Conservation (phyloP, 2,888 invertebrate species). For the Zhuqinia jingwanae region DNA sequence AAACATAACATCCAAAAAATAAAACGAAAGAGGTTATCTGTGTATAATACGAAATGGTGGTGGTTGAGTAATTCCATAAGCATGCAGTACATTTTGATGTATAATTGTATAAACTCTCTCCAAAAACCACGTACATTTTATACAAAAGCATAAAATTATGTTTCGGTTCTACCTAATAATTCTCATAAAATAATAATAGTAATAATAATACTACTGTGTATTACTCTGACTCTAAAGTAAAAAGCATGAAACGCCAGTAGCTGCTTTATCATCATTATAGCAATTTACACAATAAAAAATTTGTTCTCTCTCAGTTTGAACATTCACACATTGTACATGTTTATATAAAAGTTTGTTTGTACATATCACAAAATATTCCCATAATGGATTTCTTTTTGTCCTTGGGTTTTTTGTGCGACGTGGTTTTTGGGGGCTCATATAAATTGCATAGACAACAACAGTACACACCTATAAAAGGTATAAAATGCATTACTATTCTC, state of each 20-base stretch:
- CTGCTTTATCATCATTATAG: constrained; percentile 18
- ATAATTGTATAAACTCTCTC: neutral
- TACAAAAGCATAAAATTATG: neutral
- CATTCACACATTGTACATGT: neutral
- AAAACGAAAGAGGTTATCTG: neutral
- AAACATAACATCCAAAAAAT: constrained; percentile 4
- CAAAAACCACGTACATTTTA: too few relatives aligned
- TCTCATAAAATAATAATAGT: constrained; percentile 18
- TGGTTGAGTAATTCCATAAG: neutral
- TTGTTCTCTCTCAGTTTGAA: neutral
- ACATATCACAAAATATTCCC: too few relatives aligned
- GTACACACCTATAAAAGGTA: too few relatives aligned
- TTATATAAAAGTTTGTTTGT: neutral
- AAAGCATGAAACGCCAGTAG: constrained; percentile 7
- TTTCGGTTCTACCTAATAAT: constrained; percentile 14
- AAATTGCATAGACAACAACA: too few relatives aligned
- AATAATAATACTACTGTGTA: too few relatives aligned
- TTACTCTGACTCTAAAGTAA: neutral
- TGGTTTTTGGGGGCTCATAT: too few relatives aligned
- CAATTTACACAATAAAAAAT: neutral
- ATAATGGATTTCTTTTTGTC: neutral
- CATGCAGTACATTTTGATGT: neutral
- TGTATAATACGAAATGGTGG: neutral
- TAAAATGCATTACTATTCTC: too few relatives aligned
- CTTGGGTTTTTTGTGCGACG: neutral